Base-by-base conservation (phyloP, 2,888 invertebrate species). In the Sarcophaga variegata region DNA sequence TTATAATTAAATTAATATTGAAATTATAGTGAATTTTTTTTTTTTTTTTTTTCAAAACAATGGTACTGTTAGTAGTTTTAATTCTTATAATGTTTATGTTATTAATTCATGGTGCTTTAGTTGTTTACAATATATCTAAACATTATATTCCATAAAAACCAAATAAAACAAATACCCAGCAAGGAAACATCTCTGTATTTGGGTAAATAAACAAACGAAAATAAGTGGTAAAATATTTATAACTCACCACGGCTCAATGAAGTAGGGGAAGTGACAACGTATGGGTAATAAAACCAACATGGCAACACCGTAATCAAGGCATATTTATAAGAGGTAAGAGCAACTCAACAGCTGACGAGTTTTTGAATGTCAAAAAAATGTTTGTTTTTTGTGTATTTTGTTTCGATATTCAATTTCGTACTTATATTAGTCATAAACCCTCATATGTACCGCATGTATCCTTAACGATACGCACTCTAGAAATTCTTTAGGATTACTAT, bases 241-340 rank as follows among this genome's bases (percentile, higher is more conserved):
- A 64, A 70, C 17, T 75, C 75, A 81, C 69, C 81, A 69, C 62
- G 1, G 10, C 47, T n/a, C 17, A 27, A 64, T n/a, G 2, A 45
- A 54, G 17, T 4, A 70, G 79, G 70, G 69, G 49, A 76, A 81
- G 49, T n/a, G 20, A 14, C 5, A 22, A 54, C 37, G 37, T 37
- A 37, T 10, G 37, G 37, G 45, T 11, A 20, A 49, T 37, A 66
- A 66, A 8, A 12, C 25, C n/a, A 66, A 64, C 77, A 37, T 81
- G 85, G 85, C 77, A 81, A 12, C 77, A 59, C 20, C 22, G 11
- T 22, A 49, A 27, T 64, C 75, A n/a, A n/a, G n/a, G n/a, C n/a
- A n/a, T n/a, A n/a, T n/a, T n/a, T n/a, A n/a, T n/a, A n/a, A n/a
- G n/a, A n/a, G n/a, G n/a, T n/a, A n/a, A n/a, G n/a, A n/a, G n/a